Evolutionary conservation across 2,888 invertebrate genomes (phyloP), one percentile per base, ranked within the genome.

Genomic region (Isoperla grammatica): DNA sequence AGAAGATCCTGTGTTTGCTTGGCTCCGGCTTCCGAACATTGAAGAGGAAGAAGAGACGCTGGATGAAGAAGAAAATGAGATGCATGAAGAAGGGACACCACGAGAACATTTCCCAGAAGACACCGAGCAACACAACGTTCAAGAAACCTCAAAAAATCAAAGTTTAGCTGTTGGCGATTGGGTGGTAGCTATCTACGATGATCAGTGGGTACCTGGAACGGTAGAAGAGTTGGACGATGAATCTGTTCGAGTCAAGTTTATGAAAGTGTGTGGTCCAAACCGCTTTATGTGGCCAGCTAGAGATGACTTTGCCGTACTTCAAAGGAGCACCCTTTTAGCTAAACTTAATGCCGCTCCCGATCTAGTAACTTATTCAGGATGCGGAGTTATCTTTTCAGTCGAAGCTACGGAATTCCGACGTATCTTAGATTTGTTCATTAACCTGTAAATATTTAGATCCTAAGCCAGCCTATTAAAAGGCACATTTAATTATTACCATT

Each of bases 191-290:
- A 15, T 40, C 5, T 40, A 40, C 12, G 40, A 40, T 40, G 40
- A 40, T 40, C n/a, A 13, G 40, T 40, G 40, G 40, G 40, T 40
- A 15, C 45, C 45, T 2, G 6, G 45, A 4, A 9, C 43, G 13
- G 13, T 42, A 6, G 43, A 42, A 42, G 43, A 5, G 43, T n/a
- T n/a, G n/a, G n/a, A n/a, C n/a, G n/a, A n/a, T 8, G 43, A 42
- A 9, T n/a, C 5, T 9, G 9, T 13, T 4, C 11, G 45, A 11
- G 45, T 45, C 3, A 45, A 45, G 45, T 45, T 13, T 15, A 45
- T 45, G 45, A 45, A 45, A 45, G 45, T 45, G 11, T 9, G 12
- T 45, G 45, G 45, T 13, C 45, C 45, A 45, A 45, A 45, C 19
- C 12, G 15, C 11, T 5, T 17, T 15, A 45, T 45, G 15, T 45